Evolutionary conservation across 2,888 invertebrate species (phyloP), one percentile per base, ranked within the genome.

Genomic region (Apamea epomidion): DNA sequence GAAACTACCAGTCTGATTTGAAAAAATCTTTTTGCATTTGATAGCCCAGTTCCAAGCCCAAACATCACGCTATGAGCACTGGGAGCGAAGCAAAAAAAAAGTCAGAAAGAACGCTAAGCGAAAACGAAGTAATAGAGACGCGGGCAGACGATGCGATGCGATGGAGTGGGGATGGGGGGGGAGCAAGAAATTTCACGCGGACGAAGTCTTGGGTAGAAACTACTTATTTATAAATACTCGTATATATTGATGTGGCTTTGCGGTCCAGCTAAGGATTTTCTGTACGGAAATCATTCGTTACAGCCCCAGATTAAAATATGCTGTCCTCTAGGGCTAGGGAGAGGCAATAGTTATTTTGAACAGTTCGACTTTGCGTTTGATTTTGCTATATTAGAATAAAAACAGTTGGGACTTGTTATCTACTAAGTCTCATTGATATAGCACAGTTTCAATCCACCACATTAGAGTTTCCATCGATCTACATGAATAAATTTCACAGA

Each of bases 261-360:
- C 32, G n/a, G 54, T 32, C 2, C 2, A 0, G n/a, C 6, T 54
- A 64, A 80, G 51, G 58, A 60, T 68, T 48, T 67, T 60, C 16
- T 79, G 29, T 37, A 48, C 18, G 45, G 68, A 80, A 48, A 69
- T 29, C 21, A 32, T 68, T 60, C 29, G 25, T 69, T 64, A 80
- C 25, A 32, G 48, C 2, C 10, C 32, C 45, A 42, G 7, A 14
- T 78, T 54, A 10, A 54, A 51, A 45, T 78, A 64, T 62, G 18
- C 8, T 74, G 21, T 29, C 14, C 18, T 18, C 14, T 48, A 64
- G 18, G 7, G 0, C n/a, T n/a, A 25, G 21, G 7, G 10, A 37
- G 3, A 3, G 16, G 29, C 37, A 10, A 37, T 7, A 37, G 12
- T 48, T 29, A 5, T n/a, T 18, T 73, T 29, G 3, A 21, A 5